phyloP scores from a whole-genome alignment of 2,888 invertebrate genomes.

The Mythimna ferrago region DNA sequence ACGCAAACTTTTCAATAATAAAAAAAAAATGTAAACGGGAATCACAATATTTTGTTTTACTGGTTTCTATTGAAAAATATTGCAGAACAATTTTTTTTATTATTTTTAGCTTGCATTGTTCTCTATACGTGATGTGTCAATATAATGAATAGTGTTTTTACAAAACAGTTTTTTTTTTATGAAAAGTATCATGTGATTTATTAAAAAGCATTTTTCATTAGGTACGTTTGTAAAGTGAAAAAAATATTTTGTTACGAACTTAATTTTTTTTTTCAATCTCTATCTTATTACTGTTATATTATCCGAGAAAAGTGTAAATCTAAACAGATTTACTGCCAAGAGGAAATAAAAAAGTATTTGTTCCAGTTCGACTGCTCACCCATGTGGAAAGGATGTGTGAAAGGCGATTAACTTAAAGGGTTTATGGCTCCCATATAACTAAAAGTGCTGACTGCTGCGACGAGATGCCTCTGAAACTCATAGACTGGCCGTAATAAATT shows the following conservation, averaged over 20 bases:
- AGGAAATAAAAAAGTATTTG: conserved; percentile 26
- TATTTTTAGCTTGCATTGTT: conserved; percentile 2
- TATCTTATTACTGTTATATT: not conserved
- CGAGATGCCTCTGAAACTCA: conserved; percentile 23
- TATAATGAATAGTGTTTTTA: not conserved
- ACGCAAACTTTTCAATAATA: too few species aligned
- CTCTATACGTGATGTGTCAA: not conserved
- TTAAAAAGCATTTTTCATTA: not conserved
- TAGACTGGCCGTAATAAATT: conserved; percentile 30
- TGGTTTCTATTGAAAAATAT: not conserved
- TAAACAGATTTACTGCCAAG: conserved; percentile 21
- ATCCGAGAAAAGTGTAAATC: conserved; percentile 9
- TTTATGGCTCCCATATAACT: conserved; percentile 47
- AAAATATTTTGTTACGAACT: not conserved
- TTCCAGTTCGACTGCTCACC: conserved; percentile 19
- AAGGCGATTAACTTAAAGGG: conserved; percentile 45
- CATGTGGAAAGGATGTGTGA: conserved; percentile 41
- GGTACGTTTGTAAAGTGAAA: not conserved
- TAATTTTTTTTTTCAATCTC: not conserved
- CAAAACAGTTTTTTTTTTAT: not conserved
- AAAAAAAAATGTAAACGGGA: not conserved
- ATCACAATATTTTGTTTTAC: not conserved
- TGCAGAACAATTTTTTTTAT: not conserved
- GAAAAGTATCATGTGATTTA: not conserved
- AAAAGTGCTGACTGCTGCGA: conserved; percentile 39